Evolutionary conservation across 2,888 invertebrate genomes (phyloP), one percentile per base, ranked within the genome.

Genomic region (Galeopsomyia nigrocyanea): DNA sequence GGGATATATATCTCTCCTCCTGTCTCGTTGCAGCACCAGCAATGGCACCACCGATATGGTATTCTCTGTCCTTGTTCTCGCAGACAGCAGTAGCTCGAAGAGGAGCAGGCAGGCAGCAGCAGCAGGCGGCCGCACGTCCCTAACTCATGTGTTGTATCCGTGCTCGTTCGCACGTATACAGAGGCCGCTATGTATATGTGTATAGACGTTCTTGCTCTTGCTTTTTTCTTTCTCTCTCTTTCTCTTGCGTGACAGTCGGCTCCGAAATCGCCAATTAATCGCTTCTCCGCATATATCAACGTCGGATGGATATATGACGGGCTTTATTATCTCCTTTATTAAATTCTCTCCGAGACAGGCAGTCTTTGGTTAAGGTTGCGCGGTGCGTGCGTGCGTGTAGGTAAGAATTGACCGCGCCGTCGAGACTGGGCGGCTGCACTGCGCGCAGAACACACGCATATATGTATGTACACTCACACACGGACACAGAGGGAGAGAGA

Each of bases 21-120:
- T 55, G 53, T n/a, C 47, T 53, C 31, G 53, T 53, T 55, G 14
- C 39, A 39, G 39, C 39, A 39, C 3, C 31, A 31, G 31, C 31
- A 31, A 7, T 7, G 7, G 31, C 31, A 31, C 5, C 49, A 60
- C 53, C 53, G 65, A 71, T 60, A 58, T 55, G 26, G 31, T 60
- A 53, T 53, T 46, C 66, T 61, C 50, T 66, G 64, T 53, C 14
- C 58, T 53, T 26, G 51, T 65, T 22, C 22, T 67, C 21, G 49
- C 66, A 39, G 39, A 39, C 39, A 39, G 39, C 39, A 39, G 39
- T 39, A 39, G 39, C 39, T 13, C 5, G 26, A 10, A 7, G 39
- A 13, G 39, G 10, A 39, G 10, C 39, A 39, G 39, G 10, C 39
- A 39, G 39, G 26, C 26, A 39, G 39, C 5, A 39, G 39, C 39